These are phyloP conservation scores for Amaurobius ferox DNA, from an alignment of 2,888 invertebrate genomes.

Conservation along the genomic window DNA sequence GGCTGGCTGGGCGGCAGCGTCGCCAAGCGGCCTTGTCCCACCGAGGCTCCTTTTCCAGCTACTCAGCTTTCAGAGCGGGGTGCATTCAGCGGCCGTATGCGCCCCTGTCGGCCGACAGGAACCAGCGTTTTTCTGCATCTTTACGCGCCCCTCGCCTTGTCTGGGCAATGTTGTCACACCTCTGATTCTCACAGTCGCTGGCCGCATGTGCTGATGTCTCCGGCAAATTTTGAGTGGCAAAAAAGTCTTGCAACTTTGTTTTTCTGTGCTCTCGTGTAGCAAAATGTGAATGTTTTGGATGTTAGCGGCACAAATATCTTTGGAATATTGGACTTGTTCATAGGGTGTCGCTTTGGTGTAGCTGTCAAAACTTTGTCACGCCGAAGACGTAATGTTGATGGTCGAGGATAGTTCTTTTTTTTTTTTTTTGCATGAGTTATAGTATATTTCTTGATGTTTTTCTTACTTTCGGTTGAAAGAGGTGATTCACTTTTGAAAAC, in stretches of 20 bases:
- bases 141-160: not conserved
- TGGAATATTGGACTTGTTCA: not conserved
- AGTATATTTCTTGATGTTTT: not conserved
- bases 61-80: constrained; percentile 29
- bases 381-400: not conserved
- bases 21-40: constrained; percentile 36
- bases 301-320: not conserved
- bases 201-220: not conserved
- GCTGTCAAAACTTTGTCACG: constrained; percentile 8
- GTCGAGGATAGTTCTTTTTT: not conserved
- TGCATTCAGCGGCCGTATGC: constrained; percentile 37
- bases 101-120: not conserved
- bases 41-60: constrained; percentile 16
- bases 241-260: not conserved
- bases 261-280: not conserved
- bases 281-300: not conserved
- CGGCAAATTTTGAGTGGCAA: not conserved
- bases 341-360: not conserved
- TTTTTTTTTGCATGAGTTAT: not conserved
- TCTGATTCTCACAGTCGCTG: not conserved
- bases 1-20: not conserved
- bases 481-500: no score
- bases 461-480: not conserved
- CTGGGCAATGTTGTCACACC: not conserved
- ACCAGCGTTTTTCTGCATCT: constrained; percentile 4